Evolutionary conservation across 1,140 invertebrate genomes (phyloP).

Genomic region (Microplitis demolitor): DNA sequence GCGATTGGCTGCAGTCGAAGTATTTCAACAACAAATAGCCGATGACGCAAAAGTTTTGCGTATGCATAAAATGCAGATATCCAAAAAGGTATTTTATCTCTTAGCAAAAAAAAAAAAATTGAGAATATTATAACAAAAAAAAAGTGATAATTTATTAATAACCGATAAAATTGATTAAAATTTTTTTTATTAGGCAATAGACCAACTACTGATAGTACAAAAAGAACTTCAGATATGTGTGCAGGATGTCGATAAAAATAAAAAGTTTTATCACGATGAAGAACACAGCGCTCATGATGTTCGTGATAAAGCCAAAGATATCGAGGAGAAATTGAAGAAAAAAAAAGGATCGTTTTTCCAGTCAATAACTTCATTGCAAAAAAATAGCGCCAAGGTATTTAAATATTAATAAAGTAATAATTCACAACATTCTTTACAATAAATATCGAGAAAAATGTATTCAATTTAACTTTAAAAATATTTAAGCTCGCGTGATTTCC

Average conservation of each 20-base stretch:
- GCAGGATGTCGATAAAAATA: constrained; percentile 89
- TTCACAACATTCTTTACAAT: no score
- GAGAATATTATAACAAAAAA: no score
- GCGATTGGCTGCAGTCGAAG: constrained; percentile 87
- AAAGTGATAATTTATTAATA: no score
- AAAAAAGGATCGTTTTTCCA: constrained; percentile 97
- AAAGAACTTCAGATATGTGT: constrained; percentile 88
- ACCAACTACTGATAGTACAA: constrained; percentile 85
- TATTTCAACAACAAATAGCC: constrained; percentile 91
- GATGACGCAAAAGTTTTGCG: constrained; percentile 88
- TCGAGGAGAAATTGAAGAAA: constrained; percentile 96
- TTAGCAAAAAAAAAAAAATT: no score
- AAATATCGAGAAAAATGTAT: no score
- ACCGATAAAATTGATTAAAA: not conserved
- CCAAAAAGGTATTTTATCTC: constrained; percentile 76
- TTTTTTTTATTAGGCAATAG: constrained; percentile 71
- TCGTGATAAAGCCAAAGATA: constrained; percentile 90
- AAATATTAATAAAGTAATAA: not conserved
- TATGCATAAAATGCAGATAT: constrained; percentile 80
- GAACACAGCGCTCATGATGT: constrained; percentile 95
- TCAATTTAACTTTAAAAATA: no score
- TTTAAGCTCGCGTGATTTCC: not conserved
- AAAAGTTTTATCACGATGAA: constrained; percentile 94
- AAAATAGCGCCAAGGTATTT: constrained; percentile 90
- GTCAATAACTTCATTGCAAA: constrained; percentile 92